These are phyloP conservation scores for Entelurus aequoreus DNA, from an alignment of 2,113 vertebrate genomes.

Conservation along the genomic window DNA sequence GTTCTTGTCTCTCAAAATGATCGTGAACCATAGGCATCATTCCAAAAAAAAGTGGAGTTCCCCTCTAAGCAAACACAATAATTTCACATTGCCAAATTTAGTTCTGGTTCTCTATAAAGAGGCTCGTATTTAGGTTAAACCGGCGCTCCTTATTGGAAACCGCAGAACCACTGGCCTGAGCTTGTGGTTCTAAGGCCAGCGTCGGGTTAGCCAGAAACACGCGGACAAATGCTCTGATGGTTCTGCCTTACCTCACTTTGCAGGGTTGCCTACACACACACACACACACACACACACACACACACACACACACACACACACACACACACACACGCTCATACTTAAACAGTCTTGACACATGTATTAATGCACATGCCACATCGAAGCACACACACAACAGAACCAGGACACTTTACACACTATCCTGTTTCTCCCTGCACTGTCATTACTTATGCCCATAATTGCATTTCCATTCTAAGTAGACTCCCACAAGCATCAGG, in stretches of 20 bases:
- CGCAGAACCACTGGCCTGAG: conserved; percentile 36
- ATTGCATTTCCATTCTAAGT: conserved; percentile 64
- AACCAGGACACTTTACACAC: conserved; percentile 62
- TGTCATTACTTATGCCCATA: conserved; percentile 47
- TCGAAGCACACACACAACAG: conserved; percentile 28
- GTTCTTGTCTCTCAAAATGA: too few relatives aligned
- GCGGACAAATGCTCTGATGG: conserved; percentile 57
- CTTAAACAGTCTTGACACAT: conserved; percentile 51
- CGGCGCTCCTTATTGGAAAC: conserved; percentile 31
- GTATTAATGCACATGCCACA: conserved; percentile 28
- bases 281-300: conserved; percentile 18
- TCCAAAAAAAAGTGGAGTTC: too few relatives aligned
- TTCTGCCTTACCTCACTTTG: conserved; percentile 61
- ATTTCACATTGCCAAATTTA: conserved; percentile 27
- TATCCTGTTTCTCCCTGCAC: conserved; percentile 60
- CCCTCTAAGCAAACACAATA: conserved; percentile 1
- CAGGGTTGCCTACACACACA: conserved; percentile 13
- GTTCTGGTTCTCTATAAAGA: conserved; percentile 31
- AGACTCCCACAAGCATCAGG: conserved; percentile 53
- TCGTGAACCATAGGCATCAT: too few relatives aligned
- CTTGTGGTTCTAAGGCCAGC: conserved; percentile 55
- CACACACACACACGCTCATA: conserved; percentile 18
- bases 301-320: conserved; percentile 13
- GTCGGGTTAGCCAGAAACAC: conserved; percentile 66
- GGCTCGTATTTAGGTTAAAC: conserved; percentile 32